Conservation (phyloP, 2,888 invertebrate genomes). For the Polyploca ridens region DNA sequence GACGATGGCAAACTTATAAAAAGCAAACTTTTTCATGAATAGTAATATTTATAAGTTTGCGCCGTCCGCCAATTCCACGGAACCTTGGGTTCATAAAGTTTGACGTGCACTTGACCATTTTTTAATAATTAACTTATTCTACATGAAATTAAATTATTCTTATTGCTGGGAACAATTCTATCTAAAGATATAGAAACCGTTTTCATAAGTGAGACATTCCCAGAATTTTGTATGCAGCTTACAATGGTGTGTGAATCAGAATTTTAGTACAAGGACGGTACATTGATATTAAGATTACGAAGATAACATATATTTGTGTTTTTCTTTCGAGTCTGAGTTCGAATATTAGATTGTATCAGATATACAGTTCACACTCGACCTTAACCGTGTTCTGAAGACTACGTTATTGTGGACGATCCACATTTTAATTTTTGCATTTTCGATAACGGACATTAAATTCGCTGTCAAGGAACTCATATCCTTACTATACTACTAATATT, state of each 20-base stretch:
- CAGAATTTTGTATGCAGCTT: not conserved
- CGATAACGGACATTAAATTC: too few relatives aligned
- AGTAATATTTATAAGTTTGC: too few relatives aligned
- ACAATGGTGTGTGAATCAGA: constrained; percentile 3
- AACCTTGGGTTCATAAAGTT: not conserved
- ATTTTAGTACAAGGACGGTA: not conserved
- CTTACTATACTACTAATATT: too few relatives aligned
- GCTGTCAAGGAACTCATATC: too few relatives aligned
- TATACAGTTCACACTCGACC: not conserved
- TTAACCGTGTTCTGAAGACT: not conserved
- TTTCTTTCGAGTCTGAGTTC: not conserved
- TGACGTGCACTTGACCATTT: not conserved
- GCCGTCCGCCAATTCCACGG: not conserved
- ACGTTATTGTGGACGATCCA: not conserved
- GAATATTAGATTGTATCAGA: not conserved
- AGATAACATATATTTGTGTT: not conserved
- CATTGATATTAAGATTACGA: not conserved
- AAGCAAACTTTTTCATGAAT: too few relatives aligned
- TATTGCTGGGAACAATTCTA: not conserved
- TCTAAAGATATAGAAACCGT: not conserved
- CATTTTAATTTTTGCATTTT: too few relatives aligned
- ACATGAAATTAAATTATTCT: not conserved
- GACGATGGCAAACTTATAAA: too few relatives aligned
- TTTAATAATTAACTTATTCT: not conserved
- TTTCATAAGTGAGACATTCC: not conserved